These are phyloP conservation scores for Geodia barretti DNA, from an alignment of 37 sponge, comb jelly and placozoan species.

Conservation along the genomic window DNA sequence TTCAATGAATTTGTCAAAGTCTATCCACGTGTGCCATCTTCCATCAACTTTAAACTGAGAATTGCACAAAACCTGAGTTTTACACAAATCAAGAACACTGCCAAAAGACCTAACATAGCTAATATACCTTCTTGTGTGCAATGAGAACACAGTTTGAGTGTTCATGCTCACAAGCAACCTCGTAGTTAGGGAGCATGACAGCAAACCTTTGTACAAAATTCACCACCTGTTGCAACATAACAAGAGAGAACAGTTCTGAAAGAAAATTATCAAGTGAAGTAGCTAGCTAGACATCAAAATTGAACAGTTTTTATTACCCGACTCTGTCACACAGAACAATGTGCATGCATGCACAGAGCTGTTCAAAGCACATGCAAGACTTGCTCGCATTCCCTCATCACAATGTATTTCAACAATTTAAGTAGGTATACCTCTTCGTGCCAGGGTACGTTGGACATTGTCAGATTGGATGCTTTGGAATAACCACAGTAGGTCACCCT, in stretches of 20 bases:
- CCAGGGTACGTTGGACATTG: slow-evolving; percentile 96
- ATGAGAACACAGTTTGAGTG: slow-evolving; percentile 96
- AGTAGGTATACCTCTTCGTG: slow-evolving; percentile 82
- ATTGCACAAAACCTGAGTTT: not conserved
- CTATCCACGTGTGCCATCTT: slow-evolving; percentile 94
- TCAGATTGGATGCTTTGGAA: slow-evolving; percentile 87
- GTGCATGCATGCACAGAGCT: not conserved
- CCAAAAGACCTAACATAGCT: too few relatives aligned
- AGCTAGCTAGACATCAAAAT: not conserved
- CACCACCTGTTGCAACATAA: slow-evolving; percentile 78
- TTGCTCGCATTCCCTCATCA: too few relatives aligned
- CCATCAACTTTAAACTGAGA: slow-evolving; percentile 84
- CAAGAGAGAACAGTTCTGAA: not conserved
- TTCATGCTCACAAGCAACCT: slow-evolving; percentile 94
- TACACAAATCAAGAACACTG: not conserved
- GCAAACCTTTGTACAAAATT: slow-evolving; percentile 82
- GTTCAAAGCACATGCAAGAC: not conserved
- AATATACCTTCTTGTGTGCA: slow-evolving; percentile 87
- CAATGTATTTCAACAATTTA: too few relatives aligned
- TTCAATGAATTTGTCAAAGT: slow-evolving; percentile 88
- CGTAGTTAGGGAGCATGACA: slow-evolving; percentile 82
- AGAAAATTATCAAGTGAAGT: not conserved
- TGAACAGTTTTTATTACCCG: not conserved
- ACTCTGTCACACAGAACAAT: not conserved
- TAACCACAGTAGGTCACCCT: slow-evolving; percentile 97